A percentile compares a stretch with the other conserved stretches of the same genome.
Evolutionary conservation across 2,113 vertebrate genomes (phyloP).

Genomic region (Salvelinus fontinalis): DNA sequence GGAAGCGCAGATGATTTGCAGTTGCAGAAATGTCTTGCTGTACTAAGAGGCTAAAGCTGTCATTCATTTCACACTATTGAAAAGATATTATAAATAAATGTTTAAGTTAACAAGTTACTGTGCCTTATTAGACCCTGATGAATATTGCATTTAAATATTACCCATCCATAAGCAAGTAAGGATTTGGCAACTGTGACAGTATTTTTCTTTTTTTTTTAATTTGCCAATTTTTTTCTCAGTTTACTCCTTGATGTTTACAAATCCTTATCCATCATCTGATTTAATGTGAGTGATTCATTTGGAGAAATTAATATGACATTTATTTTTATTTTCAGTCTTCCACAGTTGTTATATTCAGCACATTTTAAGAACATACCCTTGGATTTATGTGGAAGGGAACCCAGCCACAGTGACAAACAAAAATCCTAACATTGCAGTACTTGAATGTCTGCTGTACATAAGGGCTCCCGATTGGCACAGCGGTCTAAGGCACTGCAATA

Average conservation of each 20-base stretch:
- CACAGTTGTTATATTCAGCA: neutral
- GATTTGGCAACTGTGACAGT: neutral
- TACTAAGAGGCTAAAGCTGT: slow-evolving; percentile 30
- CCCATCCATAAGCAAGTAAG: neutral
- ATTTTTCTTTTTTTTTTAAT: neutral
- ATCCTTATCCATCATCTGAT: slow-evolving; percentile 5
- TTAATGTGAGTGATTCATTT: neutral
- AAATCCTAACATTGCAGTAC: neutral
- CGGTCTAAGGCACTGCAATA: too few species aligned
- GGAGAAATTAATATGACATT: neutral
- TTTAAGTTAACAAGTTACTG: slow-evolving; percentile 35
- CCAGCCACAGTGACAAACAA: neutral
- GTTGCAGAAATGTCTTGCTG: slow-evolving; percentile 27
- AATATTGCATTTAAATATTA: slow-evolving; percentile 13
- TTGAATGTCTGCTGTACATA: neutral
- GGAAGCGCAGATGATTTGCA: slow-evolving; percentile 12
- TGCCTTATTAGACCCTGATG: slow-evolving; percentile 58
- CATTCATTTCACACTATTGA: neutral
- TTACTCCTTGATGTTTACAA: slow-evolving; percentile 15
- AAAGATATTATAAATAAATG: slow-evolving; percentile 11
- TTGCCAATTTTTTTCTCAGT: neutral
- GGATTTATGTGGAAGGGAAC: neutral
- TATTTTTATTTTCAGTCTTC: neutral
- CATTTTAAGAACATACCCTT: neutral
- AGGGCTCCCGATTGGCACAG: too few species aligned